Evolutionary conservation across 2,888 invertebrate species (phyloP), one percentile per base, ranked within the genome.

Genomic region (Cataglyphis altisquamis): DNA sequence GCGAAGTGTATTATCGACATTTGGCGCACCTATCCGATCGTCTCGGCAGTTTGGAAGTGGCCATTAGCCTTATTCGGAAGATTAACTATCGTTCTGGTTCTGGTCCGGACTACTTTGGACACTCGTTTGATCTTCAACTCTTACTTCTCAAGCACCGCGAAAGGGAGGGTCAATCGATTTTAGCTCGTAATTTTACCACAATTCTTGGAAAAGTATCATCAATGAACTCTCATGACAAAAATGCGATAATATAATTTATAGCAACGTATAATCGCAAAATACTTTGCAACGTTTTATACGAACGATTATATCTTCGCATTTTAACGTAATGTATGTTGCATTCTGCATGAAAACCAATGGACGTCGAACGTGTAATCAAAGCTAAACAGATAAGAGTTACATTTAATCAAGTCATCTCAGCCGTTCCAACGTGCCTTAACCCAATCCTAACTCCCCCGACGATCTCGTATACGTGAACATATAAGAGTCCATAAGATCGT

Each of bases 301-400:
- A 15, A 32, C n/a, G 6, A 48, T 15, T 29, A 25, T 74, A 45
- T 32, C n/a, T 41, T 45, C 45, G n/a, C 39, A 36, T 39, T 52
- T 77, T 67, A 55, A n/a, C 12, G 29, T n/a, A 18, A 45, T 21
- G 41, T 25, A n/a, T 21, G 60, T 41, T 45, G 41, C 57, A 41
- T 41, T 12, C 39, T 29, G 12, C 6, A 10, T 29, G 57, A 25
- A 60, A 45, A 78, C 52, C 52, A n/a, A 57, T 67, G 82, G 84
- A 86, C 84, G 89, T 89, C 88, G 84, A 82, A 89, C 84, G 87
- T 86, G 80, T 91, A 91, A 93, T 92, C 91, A 90, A 93, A 93
- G 93, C 91, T 90, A 93, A 93, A 93, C 91, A 92, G 92, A 92
- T 92, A 91, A 90, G 90, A 92, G 90, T 91, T 92, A 86, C 90